A percentile compares a stretch with the other conserved stretches of the same genome.
Conservation (phyloP, 2,888 invertebrate species). For the Mycogona germanica region DNA sequence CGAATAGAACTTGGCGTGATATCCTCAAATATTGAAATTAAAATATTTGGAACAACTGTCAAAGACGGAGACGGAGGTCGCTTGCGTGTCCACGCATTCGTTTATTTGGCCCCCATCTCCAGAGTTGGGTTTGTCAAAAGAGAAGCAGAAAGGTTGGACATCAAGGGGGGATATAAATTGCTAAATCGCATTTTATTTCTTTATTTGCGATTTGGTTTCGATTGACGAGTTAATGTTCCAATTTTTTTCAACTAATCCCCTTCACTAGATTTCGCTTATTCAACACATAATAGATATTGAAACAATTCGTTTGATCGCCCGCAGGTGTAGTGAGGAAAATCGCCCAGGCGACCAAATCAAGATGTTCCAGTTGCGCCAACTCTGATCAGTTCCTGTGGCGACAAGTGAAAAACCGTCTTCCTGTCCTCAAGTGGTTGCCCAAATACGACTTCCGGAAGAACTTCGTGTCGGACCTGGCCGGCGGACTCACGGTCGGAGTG, state of each 20-base stretch:
- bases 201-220: too few species aligned
- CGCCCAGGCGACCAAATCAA: conserved; percentile 4
- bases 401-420: conserved; percentile 21
- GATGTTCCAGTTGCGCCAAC: conserved; percentile 2
- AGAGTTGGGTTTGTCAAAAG: too few species aligned
- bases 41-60: too few species aligned
- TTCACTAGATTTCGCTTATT: too few species aligned
- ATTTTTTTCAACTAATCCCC: not conserved
- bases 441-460: conserved; percentile 22
- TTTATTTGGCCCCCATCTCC: too few species aligned
- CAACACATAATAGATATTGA: not conserved
- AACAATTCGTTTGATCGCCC: not conserved
- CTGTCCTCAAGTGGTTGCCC: conserved; percentile 25
- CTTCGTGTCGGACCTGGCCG: conserved; percentile 15
- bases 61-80: too few species aligned
- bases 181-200: too few species aligned
- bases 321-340: conserved; percentile 4
- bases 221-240: not conserved
- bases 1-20: too few species aligned
- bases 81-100: too few species aligned
- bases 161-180: too few species aligned
- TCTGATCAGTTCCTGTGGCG: conserved; percentile 13
- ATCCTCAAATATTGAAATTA: too few species aligned
- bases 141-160: too few species aligned
- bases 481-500: conserved; percentile 17